phyloP scores from a whole-genome alignment of 2,113 vertebrate species.

The Oophaga pumilio region DNA sequence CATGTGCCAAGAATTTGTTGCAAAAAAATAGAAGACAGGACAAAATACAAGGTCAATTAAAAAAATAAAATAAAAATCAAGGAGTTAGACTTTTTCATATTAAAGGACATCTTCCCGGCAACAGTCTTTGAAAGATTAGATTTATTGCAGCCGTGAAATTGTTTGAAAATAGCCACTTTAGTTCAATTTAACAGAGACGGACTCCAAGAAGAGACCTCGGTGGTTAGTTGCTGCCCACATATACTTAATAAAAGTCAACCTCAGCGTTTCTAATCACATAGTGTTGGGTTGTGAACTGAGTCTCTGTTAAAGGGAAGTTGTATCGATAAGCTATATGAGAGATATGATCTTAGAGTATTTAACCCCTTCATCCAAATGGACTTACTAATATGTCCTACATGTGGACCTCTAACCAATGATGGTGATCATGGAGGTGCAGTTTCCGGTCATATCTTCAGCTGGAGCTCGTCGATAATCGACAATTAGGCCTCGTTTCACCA shows the following conservation, averaged over 20 bases:
- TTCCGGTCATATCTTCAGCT: too few species aligned
- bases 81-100: not conserved
- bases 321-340: constrained; percentile 57
- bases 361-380: not conserved
- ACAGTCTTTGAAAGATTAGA: not conserved
- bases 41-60: too few species aligned
- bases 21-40: too few species aligned
- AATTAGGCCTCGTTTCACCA: too few species aligned
- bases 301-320: constrained; percentile 50
- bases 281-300: constrained; percentile 58
- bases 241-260: constrained; percentile 51
- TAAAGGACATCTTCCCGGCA: not conserved
- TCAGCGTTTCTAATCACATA: constrained; percentile 61
- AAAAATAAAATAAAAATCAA: too few species aligned
- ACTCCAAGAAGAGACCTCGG: constrained; percentile 41
- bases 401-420: not conserved
- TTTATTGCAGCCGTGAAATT: constrained; percentile 24
- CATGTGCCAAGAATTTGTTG: too few species aligned
- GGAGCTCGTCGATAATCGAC: too few species aligned
- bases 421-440: not conserved
- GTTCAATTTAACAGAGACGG: constrained; percentile 27
- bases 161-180: not conserved
- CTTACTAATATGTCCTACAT: not conserved
- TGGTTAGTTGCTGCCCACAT: constrained; percentile 49
- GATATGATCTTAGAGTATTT: constrained; percentile 57